phyloP scores from a whole-genome alignment of 2,888 invertebrate species.

The Oligia fasciuncula region DNA sequence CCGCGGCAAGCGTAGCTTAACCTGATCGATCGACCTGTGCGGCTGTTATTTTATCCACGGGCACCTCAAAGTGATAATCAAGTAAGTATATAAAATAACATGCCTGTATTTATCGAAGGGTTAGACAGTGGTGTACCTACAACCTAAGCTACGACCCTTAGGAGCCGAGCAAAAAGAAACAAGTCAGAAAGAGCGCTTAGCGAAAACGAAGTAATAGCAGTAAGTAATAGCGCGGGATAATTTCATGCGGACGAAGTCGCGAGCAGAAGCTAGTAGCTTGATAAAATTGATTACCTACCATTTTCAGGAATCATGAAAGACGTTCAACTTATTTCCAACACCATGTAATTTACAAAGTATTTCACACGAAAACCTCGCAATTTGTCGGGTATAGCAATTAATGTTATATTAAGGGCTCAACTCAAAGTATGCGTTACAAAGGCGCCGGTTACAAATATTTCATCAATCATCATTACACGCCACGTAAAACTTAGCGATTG shows the following conservation, averaged over 20 bases:
- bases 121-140: neutral
- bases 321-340: constrained; percentile 9
- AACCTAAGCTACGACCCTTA: neutral
- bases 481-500: constrained; percentile 44
- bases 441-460: constrained; percentile 51
- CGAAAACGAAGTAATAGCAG: neutral
- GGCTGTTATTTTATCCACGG: too few species aligned
- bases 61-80: neutral
- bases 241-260: neutral
- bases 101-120: neutral
- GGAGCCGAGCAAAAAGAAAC: neutral
- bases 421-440: constrained; percentile 47
- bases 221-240: neutral
- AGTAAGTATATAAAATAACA: neutral
- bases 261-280: neutral
- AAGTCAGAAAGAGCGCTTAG: neutral
- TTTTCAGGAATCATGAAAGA: constrained; percentile 13
- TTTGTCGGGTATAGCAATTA: constrained; percentile 41
- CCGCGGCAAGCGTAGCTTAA: too few species aligned
- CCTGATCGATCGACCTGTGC: too few species aligned
- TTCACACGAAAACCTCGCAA: constrained; percentile 26
- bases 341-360: constrained; percentile 37
- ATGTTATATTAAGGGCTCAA: constrained; percentile 43
- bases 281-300: neutral
- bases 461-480: constrained; percentile 60